A percentile compares a stretch with the other conserved stretches of the same genome.
These are phyloP conservation scores for Cettia cetti DNA, from an alignment of 2,113 vertebrate species.

Conservation along the genomic window DNA sequence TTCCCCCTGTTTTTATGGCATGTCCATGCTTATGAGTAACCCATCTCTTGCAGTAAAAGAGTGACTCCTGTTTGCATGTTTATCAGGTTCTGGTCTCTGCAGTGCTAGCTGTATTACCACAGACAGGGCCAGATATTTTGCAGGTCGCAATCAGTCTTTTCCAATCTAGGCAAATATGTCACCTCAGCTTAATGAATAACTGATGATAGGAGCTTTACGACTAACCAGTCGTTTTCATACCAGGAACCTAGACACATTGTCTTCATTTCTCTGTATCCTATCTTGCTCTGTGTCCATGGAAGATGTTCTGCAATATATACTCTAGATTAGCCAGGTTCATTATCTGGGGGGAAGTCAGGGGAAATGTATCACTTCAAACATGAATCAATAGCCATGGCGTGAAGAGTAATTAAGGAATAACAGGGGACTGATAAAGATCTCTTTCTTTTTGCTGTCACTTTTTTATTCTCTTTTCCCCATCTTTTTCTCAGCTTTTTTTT, in stretches of 20 bases:
- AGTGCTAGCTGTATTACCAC: background rate
- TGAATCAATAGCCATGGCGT: background rate
- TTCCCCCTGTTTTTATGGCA: background rate
- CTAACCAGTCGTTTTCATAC: background rate
- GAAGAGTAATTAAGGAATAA: background rate
- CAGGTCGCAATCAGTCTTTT: background rate
- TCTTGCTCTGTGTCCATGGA: background rate
- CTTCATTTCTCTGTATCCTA: background rate
- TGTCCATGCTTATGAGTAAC: background rate
- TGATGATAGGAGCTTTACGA: background rate
- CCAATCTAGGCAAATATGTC: background rate
- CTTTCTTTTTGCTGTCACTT: background rate
- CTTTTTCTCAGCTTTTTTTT: background rate
- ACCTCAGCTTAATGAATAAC: background rate
- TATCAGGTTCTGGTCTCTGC: background rate
- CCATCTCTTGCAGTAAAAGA: background rate
- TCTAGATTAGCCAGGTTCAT: background rate
- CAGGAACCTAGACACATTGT: background rate
- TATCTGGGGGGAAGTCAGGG: background rate
- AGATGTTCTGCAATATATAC: background rate
- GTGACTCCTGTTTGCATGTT: background rate
- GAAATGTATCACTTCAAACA: background rate
- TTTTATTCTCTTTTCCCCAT: background rate
- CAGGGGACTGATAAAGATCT: background rate
- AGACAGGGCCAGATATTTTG: background rate